Base-by-base conservation (phyloP, 1,140 invertebrate genomes). In the Heliconius congener region DNA sequence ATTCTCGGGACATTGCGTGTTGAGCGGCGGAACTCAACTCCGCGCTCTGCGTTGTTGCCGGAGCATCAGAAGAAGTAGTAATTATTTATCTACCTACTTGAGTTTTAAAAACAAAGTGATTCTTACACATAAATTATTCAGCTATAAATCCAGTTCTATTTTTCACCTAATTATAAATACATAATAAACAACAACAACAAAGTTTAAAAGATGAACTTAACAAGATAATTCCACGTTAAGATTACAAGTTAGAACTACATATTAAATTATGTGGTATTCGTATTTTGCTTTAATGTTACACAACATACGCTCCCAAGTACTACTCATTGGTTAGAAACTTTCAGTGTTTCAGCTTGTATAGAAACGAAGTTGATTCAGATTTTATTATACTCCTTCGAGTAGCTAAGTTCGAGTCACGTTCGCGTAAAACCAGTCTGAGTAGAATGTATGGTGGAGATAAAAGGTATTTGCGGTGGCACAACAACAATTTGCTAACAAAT, bases 381-480 rank as follows among this genome's bases (percentile, higher is more conserved):
- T 77, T 80, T 82, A 82, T 82, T 82, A 80, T 80, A 79, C 71
- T 79, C 78, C 60, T 72, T 55, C 71, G 72, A 82, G 70, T 76
- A 77, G 70, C 73, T 73, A 78, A 82, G 76, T 80, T 82, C 37
- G 52, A 78, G 76, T 81, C 80, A 81, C 80, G 80, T 73, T 66
- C 74, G 71, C 79, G 73, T 80, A 76, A 81, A 81, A 78, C 76
- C 70, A 73, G 80, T 75, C 74, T 73, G 57, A 81, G 76, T 78
- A 75, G 60, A 81, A 81, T 77, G 66, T 78, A 81, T 74, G 76
- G 80, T 55, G 76, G 74, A 74, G 76, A 78, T 80, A 78, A 74
- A 75, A 74, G 60, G 76, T 74, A 75, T 81, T 74, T 39, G 73
- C 46, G 73, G 80, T 27, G 73, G 75, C 78, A 73, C 50, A 74